These are phyloP conservation scores for Cavia porcellus DNA, from an alignment of 2,113 vertebrate genomes.

Conservation along the genomic window DNA sequence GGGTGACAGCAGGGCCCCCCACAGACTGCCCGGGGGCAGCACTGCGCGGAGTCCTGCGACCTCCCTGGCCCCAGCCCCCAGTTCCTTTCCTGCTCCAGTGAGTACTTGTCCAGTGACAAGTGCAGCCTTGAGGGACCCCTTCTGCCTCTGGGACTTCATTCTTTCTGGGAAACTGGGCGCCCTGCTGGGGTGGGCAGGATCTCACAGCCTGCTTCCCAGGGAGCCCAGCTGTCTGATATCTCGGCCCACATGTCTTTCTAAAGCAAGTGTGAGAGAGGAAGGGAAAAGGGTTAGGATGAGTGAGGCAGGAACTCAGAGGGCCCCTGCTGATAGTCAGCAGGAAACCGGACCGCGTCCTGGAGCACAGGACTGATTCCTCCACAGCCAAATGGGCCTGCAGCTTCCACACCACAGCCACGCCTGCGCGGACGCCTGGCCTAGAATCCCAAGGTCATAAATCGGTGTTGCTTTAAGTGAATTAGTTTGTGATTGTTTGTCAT, in stretches of 20 bases:
- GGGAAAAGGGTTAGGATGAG: background rate
- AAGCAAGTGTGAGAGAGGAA: background rate
- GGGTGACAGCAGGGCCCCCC: background rate
- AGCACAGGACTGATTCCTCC: background rate
- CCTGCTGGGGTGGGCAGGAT: background rate
- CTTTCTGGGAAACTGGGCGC: background rate
- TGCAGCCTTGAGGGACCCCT: background rate
- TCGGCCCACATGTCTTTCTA: too few species aligned
- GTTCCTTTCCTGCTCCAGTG: background rate
- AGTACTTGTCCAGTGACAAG: background rate
- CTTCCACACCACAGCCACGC: background rate
- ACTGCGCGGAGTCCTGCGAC: background rate
- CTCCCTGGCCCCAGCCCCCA: background rate
- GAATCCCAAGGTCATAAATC: background rate
- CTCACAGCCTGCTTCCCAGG: background rate
- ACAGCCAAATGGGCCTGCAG: background rate
- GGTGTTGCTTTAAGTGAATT: background rate
- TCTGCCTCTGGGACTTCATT: background rate
- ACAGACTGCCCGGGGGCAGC: background rate
- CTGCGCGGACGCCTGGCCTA: background rate
- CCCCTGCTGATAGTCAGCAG: background rate
- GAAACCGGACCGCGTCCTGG: rapidly evolving
- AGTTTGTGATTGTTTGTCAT: background rate
- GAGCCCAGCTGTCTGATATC: rapidly evolving
- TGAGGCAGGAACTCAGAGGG: background rate